Evolutionary conservation across 2,888 invertebrate species (phyloP), one percentile per base, ranked within the genome.

Genomic region (Pristionchus entomophagus): DNA sequence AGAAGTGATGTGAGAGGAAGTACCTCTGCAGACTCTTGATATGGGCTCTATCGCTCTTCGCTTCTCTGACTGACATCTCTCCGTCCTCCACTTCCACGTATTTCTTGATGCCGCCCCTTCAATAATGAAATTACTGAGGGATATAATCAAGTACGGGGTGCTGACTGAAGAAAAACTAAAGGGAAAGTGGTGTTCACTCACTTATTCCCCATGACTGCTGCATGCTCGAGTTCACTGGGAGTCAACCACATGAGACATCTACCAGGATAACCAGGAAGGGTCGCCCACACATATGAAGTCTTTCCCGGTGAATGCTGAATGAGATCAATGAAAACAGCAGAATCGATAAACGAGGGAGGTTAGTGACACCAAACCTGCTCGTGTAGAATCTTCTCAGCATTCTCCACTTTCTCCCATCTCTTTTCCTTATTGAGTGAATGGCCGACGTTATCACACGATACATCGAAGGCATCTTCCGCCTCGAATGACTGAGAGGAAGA

Each of bases 361-460:
- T 14, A 56, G 17, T 32, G 65, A 65, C 12, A 65, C 1, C 17
- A 32, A 14, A 35, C 65, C 35, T 65, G 65, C 22, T 65, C 65
- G 14, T 65, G 35, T 12, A 65, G 35, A 65, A 65, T 65, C 35
- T 35, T 12, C 22, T 65, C 65, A 14, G 65, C 65, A 22, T 65
- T 65, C 35, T 32, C 17, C 19, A 32, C 65, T n/a, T 35, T 65
- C 65, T 65, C 65, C 65, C 65, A 65, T 65, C 65, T 65, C 65
- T 65, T 65, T 32, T 35, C 65, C 65, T 65, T 65, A 6, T 65
- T 65, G 65, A 65, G 65, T 4, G 65, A 65, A 35, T 65, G 65
- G 32, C 32, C 14, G 35, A 65, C 65, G 32, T 65, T 65, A 65
- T 65, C 35, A 22, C 65, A 65, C 2, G 65, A 65, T 14, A 65